Evolutionary conservation across 1,140 invertebrate species (phyloP), one percentile per base, ranked within the genome.

Genomic region (Octopus sinensis): DNA sequence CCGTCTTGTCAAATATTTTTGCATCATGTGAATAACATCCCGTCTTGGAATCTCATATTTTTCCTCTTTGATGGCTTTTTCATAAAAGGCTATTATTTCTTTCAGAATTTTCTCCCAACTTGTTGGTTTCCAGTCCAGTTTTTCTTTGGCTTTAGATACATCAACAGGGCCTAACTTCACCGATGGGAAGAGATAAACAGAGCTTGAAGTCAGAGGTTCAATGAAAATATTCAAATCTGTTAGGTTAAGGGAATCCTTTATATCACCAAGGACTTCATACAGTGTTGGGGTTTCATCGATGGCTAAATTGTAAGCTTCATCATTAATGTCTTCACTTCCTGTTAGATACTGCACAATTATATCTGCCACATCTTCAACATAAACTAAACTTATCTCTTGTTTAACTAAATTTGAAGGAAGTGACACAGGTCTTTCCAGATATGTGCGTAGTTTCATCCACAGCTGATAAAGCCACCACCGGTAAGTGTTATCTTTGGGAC

Each of bases 391-490:
- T 53, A 92, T 88, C 51, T 85, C 86, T 13, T 90, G 84, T 53
- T 85, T 82, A 23, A 81, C 79, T 9, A 90, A 83, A 71, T 85
- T 84, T 79, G 82, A 76, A 4, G 92, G 91, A 62, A 92, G 86
- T 10, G 84, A 83, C 5, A 92, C 78, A 4, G 89, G 88, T 79
- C 86, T 85, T 23, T 88, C 83, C 17, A 88, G 82, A 84, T 86
- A 83, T 5, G 82, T 78, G 12, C 82, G 30, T 30, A 91, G 88
- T 83, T 89, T 84, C 51, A 92, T 86, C 92, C 91, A 92, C 62
- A 92, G 75, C 81, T 92, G 91, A 85, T 92, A 92, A 4, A 90
- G 88, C 92, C 92, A 92, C 87, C 88, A 92, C 6, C 92, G 82
- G 80, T 91, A 87, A 0, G 92, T 92, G 53, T 89, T 91, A 82